Evolutionary conservation across 2,797 vertebrate genomes (phyloP), one percentile per base, ranked within the genome.

Genomic region (Avahi laniger): DNA sequence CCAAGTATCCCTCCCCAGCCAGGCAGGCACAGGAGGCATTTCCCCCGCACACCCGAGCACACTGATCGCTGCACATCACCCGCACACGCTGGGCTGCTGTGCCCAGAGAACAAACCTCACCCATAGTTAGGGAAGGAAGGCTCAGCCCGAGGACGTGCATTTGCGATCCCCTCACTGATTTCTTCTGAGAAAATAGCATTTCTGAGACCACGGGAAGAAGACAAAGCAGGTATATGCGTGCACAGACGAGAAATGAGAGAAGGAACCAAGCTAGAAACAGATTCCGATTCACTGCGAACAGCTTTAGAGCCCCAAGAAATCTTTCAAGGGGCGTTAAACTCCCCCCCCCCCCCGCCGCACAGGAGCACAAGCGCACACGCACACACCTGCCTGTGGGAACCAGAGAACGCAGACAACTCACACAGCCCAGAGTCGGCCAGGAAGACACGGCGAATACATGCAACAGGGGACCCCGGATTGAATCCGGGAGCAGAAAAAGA

Each of bases 141-240:
- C 43, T 8, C 15, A 52, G n/a, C 30, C 26, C 48, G 1, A 70
- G 24, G 46, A 92, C 50, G n/a, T 30, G 33, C 54, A 30, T 7
- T 0, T 48, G 69, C 5, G 14, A 13, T 52, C 13, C 7, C 14
- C 59, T 14, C 5, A 2, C 0, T 1, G 22, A 63, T 7, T 4
- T 54, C 52, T 79, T 84, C 76, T 46, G 48, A 89, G 85, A 50
- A 79, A 54, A 92, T 5, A 46, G 69, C 33, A 17, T 18, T n/a
- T 79, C 43, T 41, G 70, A 63, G 50, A 38, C 15, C 57, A 4
- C 30, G 38, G 4, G 18, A 54, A 15, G 33, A 33, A 30, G n/a
- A 90, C 38, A 67, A 24, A n/a, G 26, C 4, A 57, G 22, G 43
- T 38, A n/a, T 3, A 65, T 12, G 50, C 0, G 5, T 14, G 0